phyloP scores from a whole-genome alignment of 1,140 invertebrate species.

The Theocolax elegans region DNA sequence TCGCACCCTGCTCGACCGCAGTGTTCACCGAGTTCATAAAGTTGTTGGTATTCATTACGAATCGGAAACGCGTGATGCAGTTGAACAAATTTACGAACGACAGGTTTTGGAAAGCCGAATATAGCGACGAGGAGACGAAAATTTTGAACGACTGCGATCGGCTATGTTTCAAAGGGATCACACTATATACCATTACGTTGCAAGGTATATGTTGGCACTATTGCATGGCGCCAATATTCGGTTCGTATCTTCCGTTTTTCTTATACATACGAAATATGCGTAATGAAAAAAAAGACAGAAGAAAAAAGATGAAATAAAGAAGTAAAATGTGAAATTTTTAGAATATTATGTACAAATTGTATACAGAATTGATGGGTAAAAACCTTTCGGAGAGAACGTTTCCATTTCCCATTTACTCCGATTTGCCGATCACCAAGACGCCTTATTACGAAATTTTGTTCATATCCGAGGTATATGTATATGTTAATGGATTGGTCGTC shows the following conservation, averaged over 20 bases:
- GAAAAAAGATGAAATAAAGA: too few relatives aligned
- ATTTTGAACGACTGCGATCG: slow-evolving; percentile 47
- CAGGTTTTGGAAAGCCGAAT: slow-evolving; percentile 46
- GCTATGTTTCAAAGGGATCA: slow-evolving; percentile 28
- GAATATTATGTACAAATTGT: too few relatives aligned
- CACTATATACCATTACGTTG: slow-evolving; percentile 17
- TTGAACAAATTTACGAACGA: slow-evolving; percentile 46
- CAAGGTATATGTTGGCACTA: slow-evolving; percentile 43
- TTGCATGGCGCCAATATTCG: slow-evolving; percentile 44
- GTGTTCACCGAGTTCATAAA: slow-evolving; percentile 41
- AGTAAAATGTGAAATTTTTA: too few relatives aligned
- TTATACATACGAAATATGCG: too few relatives aligned
- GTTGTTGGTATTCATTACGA: slow-evolving; percentile 38
- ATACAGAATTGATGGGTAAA: background rate
- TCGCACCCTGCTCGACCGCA: slow-evolving; percentile 39
- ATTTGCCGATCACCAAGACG: slow-evolving; percentile 45
- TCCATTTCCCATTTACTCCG: slow-evolving; percentile 46
- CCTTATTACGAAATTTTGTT: slow-evolving; percentile 51
- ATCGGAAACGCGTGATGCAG: slow-evolving; percentile 44
- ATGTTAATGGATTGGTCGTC: too few relatives aligned
- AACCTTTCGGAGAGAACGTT: slow-evolving; percentile 39
- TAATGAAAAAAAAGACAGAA: too few relatives aligned
- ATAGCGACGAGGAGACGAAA: slow-evolving; percentile 33
- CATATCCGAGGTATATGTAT: slow-evolving; percentile 49
- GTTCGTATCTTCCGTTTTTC: too few relatives aligned